These are phyloP conservation scores for Dasysyrphus tricinctus DNA, from an alignment of 2,888 invertebrate genomes.

Conservation along the genomic window DNA sequence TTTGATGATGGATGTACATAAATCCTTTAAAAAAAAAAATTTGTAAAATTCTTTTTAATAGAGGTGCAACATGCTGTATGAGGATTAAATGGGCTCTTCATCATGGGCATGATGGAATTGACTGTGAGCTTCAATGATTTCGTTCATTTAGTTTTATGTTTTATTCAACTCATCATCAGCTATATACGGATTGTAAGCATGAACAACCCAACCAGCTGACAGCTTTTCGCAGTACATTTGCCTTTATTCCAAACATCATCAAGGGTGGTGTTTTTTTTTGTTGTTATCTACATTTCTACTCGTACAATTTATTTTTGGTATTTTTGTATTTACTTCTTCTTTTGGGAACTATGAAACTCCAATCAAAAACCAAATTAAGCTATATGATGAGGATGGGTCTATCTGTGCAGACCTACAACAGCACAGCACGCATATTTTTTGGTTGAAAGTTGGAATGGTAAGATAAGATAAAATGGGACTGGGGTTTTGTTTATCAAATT, in stretches of 20 bases:
- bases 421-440: not conserved
- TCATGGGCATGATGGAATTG: conserved; percentile 23
- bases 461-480: not conserved
- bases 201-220: conserved; percentile 47
- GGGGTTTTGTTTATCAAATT: conserved; percentile 16
- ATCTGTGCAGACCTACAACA: not conserved
- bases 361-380: conserved; percentile 28
- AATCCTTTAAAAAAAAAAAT: conserved; percentile 14
- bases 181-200: conserved; percentile 19
- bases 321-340: conserved; percentile 12
- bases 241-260: not conserved
- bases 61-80: conserved; percentile 46
- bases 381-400: not conserved
- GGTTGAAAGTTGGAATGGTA: not conserved
- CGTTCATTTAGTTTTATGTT: conserved; percentile 43
- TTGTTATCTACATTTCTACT: not conserved
- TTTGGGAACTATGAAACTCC: conserved; percentile 8
- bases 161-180: conserved; percentile 25
- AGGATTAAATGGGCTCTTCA: conserved; percentile 44
- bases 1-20: conserved; percentile 15
- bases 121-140: conserved; percentile 26
- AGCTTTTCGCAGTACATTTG: conserved; percentile 27
- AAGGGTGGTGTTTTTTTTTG: not conserved
- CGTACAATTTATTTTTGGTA: not conserved
- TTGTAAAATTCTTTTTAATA: conserved; percentile 23